Conservation (phyloP, 2,888 invertebrate species). For the Oligia latruncula region DNA sequence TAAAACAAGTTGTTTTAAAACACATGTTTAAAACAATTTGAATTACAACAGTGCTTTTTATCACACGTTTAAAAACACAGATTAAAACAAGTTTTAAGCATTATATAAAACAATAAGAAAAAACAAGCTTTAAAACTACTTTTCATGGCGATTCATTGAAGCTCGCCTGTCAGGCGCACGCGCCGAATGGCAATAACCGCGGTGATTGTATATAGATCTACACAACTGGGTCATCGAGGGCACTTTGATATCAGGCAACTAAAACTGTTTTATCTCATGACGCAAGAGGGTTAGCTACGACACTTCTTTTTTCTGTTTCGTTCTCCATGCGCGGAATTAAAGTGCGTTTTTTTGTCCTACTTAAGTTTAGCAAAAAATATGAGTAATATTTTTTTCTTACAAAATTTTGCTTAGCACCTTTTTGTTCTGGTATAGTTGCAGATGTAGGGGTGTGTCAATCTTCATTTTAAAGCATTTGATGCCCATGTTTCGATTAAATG, state of each 20-base stretch:
- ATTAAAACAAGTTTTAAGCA: no score
- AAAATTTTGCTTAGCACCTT: neutral
- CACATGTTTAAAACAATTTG: no score
- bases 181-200: conserved; percentile 50
- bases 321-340: neutral
- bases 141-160: conserved; percentile 16
- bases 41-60: no score
- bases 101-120: no score
- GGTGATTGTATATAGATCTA: conserved; percentile 49
- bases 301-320: neutral
- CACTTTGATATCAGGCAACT: conserved; percentile 50
- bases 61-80: no score
- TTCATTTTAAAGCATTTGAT: conserved; percentile 24
- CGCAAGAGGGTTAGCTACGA: conserved; percentile 22
- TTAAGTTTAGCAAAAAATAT: neutral
- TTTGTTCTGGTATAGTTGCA: neutral
- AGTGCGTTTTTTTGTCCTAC: neutral
- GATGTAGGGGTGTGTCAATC: conserved; percentile 43
- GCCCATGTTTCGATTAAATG: conserved; percentile 20
- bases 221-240: conserved; percentile 44
- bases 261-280: conserved; percentile 57
- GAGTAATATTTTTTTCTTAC: conserved; percentile 3
- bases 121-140: no score
- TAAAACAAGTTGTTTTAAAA: no score
- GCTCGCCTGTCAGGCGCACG: conserved; percentile 54